These are phyloP conservation scores for Heliconius congener DNA, from an alignment of 1,140 invertebrate species.

Conservation along the genomic window DNA sequence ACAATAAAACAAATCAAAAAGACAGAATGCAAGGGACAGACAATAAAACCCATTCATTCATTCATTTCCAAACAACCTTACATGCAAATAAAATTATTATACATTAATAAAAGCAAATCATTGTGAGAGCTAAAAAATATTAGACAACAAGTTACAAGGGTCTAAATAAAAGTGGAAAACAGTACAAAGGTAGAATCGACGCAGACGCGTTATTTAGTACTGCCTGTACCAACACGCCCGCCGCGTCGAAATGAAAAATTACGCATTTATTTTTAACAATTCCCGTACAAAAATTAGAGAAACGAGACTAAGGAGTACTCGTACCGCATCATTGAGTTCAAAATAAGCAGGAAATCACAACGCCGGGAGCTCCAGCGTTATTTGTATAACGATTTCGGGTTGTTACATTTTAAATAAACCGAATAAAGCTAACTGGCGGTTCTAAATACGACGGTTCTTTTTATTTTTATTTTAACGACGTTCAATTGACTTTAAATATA, in stretches of 20 bases:
- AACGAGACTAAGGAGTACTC: constrained; percentile 76
- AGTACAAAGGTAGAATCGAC: constrained; percentile 55
- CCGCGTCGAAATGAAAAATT: constrained; percentile 79
- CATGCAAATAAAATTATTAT: constrained; percentile 54
- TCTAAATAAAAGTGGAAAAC: constrained; percentile 55
- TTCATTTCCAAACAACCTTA: constrained; percentile 22
- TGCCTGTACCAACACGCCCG: constrained; percentile 76
- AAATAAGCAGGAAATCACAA: constrained; percentile 79
- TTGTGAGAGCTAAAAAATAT: constrained; percentile 56
- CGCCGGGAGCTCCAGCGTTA: constrained; percentile 63
- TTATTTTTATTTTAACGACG: constrained; percentile 16
- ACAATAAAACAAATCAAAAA: background rate
- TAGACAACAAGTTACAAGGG: constrained; percentile 51
- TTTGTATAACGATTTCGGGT: constrained; percentile 74
- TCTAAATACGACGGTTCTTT: constrained; percentile 57
- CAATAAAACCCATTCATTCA: background rate
- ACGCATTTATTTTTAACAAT: constrained; percentile 77
- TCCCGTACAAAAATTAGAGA: constrained; percentile 80
- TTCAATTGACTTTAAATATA: constrained; percentile 18
- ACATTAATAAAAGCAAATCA: constrained; percentile 63
- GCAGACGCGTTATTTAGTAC: constrained; percentile 70
- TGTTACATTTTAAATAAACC: constrained; percentile 75
- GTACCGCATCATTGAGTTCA: constrained; percentile 79
- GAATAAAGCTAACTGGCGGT: constrained; percentile 55
- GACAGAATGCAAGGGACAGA: background rate